phyloP scores from a whole-genome alignment of 2,888 invertebrate species.

The Epirrita christyi region DNA sequence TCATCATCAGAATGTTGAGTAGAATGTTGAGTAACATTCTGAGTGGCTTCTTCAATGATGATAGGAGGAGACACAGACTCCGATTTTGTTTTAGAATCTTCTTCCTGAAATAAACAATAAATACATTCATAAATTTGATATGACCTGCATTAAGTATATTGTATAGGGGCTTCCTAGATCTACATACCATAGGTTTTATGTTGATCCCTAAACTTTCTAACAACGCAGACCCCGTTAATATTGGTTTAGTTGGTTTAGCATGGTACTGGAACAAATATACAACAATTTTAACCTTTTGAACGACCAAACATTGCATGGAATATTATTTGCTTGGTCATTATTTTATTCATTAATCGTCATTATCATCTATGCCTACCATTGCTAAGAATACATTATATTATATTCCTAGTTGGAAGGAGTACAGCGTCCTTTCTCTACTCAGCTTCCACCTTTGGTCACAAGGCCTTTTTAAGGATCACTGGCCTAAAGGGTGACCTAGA shows the following conservation, averaged over 20 bases:
- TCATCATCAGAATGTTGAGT: constrained; percentile 59
- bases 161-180: background rate
- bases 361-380: too few species aligned
- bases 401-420: too few species aligned
- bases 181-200: constrained; percentile 20
- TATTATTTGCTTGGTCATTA: too few species aligned
- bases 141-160: background rate
- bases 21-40: constrained; percentile 40
- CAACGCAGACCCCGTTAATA: constrained; percentile 23
- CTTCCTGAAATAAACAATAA: constrained; percentile 50
- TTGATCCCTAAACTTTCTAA: constrained; percentile 29
- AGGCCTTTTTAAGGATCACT: too few species aligned
- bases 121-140: background rate
- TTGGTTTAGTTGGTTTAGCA: constrained; percentile 18
- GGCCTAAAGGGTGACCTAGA: too few species aligned
- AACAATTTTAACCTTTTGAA: background rate
- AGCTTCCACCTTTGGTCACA: too few species aligned
- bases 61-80: constrained; percentile 75
- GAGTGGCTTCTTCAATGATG: constrained; percentile 60
- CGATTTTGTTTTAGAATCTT: constrained; percentile 52
- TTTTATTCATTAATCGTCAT: too few species aligned
- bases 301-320: too few species aligned
- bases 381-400: too few species aligned
- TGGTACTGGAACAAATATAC: constrained; percentile 24
- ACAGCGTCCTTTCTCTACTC: too few species aligned